Evolutionary conservation across 2,113 vertebrate genomes (phyloP).

Genomic region (Tetraodon nigroviridis): DNA sequence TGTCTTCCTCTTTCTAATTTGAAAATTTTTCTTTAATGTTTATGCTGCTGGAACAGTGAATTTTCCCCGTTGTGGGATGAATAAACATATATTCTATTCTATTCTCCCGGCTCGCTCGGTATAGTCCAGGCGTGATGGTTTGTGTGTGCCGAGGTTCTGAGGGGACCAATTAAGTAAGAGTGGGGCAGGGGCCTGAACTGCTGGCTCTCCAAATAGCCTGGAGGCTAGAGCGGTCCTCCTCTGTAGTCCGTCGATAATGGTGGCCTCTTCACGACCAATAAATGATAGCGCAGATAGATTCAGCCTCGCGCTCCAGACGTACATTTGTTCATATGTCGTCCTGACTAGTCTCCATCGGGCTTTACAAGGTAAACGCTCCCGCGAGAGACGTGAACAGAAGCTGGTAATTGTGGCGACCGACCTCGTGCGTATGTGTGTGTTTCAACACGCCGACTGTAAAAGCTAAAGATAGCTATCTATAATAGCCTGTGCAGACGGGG

Average conservation of each 20-base stretch:
- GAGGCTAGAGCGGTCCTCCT: slow-evolving; percentile 49
- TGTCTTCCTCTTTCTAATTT: too few relatives aligned
- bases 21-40: too few relatives aligned
- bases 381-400: too few relatives aligned
- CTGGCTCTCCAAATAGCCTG: slow-evolving; percentile 50
- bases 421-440: too few relatives aligned
- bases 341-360: too few relatives aligned
- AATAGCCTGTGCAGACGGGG: not conserved
- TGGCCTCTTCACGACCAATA: slow-evolving; percentile 31
- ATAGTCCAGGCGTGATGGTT: slow-evolving; percentile 52
- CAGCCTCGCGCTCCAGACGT: too few relatives aligned
- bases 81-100: too few relatives aligned
- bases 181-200: slow-evolving; percentile 46
- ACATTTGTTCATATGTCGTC: too few relatives aligned
- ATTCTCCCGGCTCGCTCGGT: slow-evolving; percentile 41
- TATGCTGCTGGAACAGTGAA: too few relatives aligned
- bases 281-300: slow-evolving; percentile 23
- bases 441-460: not conserved
- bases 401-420: too few relatives aligned
- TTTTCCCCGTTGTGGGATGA: too few relatives aligned
- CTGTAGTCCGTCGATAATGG: slow-evolving; percentile 51
- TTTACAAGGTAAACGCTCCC: too few relatives aligned
- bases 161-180: slow-evolving; percentile 65
- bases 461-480: not conserved
- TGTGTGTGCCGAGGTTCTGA: slow-evolving; percentile 37